A percentile compares a stretch with the other conserved stretches of the same genome.
Conservation (phyloP, 2,113 vertebrate species). For the Morphnarchus princeps region DNA sequence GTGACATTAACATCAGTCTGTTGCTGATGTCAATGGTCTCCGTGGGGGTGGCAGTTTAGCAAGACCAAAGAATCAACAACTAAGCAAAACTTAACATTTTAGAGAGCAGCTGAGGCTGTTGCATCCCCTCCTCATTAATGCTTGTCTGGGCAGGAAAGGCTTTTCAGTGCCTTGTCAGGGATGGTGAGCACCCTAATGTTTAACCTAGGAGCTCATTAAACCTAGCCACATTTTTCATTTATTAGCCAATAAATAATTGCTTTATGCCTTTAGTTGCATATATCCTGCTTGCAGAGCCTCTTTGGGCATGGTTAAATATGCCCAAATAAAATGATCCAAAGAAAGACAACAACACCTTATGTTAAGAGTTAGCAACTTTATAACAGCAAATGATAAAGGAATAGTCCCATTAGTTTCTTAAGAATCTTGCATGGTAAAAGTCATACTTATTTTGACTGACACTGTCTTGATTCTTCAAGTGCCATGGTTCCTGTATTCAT, state of each 20-base stretch:
- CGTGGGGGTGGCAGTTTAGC: background rate
- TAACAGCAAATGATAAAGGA: background rate
- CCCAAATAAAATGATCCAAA: background rate
- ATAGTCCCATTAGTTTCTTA: background rate
- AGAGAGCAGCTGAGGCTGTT: background rate
- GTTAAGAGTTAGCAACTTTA: background rate
- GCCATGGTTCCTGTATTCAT: background rate
- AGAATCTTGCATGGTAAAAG: background rate
- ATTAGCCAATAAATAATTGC: background rate
- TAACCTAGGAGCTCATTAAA: background rate
- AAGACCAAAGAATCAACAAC: background rate
- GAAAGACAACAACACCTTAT: background rate
- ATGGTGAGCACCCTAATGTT: background rate
- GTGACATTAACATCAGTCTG: background rate
- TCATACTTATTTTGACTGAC: background rate
- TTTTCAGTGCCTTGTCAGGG: rapidly evolving
- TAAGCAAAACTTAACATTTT: background rate
- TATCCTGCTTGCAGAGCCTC: background rate
- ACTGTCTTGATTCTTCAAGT: background rate
- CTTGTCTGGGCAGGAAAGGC: background rate
- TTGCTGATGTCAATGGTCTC: background rate
- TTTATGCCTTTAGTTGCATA: background rate
- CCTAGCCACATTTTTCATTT: background rate
- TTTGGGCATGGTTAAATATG: background rate
- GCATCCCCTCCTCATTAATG: background rate